Conservation (phyloP, 2,797 vertebrate genomes). For the Cottoperca gobio region DNA sequence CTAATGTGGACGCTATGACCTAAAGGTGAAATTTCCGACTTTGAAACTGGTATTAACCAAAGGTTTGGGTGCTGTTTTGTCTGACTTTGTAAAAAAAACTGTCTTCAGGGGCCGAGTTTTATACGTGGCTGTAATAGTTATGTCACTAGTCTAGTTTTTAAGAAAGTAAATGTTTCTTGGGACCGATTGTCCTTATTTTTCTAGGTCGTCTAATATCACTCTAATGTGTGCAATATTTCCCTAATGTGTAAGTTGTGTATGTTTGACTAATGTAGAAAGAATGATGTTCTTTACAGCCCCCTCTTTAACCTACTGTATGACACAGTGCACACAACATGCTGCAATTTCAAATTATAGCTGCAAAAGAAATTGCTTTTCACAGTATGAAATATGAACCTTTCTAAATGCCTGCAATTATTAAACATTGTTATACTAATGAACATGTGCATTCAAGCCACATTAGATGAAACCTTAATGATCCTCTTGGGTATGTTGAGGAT, state of each 20-base stretch:
- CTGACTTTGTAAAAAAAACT: neutral
- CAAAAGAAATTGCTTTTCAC: slow-evolving; percentile 1
- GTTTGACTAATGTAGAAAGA: slow-evolving; percentile 1
- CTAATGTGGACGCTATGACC: neutral
- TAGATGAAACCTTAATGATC: slow-evolving; percentile 50
- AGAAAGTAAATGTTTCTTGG: neutral
- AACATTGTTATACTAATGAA: slow-evolving; percentile 54
- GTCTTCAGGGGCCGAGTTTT: neutral
- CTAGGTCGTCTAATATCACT: neutral
- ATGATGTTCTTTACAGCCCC: neutral
- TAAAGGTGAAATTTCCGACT: slow-evolving; percentile 5
- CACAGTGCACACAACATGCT: slow-evolving; percentile 6
- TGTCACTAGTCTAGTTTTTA: neutral
- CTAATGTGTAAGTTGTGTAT: neutral
- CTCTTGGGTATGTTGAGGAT: slow-evolving; percentile 22
- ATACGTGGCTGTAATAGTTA: neutral
- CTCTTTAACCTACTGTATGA: neutral
- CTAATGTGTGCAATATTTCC: neutral
- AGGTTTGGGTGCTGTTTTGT: neutral
- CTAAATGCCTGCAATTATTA: slow-evolving; percentile 42
- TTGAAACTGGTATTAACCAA: neutral
- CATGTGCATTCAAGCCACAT: slow-evolving; percentile 44
- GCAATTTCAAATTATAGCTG: slow-evolving; percentile 17
- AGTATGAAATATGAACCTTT: slow-evolving; percentile 27
- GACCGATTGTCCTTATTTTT: neutral